Percentiles rank a stretch among this genome's conserved stretches.
These are phyloP conservation scores for Podilymbus podiceps DNA, from an alignment of 2,113 vertebrate genomes.

Conservation along the genomic window DNA sequence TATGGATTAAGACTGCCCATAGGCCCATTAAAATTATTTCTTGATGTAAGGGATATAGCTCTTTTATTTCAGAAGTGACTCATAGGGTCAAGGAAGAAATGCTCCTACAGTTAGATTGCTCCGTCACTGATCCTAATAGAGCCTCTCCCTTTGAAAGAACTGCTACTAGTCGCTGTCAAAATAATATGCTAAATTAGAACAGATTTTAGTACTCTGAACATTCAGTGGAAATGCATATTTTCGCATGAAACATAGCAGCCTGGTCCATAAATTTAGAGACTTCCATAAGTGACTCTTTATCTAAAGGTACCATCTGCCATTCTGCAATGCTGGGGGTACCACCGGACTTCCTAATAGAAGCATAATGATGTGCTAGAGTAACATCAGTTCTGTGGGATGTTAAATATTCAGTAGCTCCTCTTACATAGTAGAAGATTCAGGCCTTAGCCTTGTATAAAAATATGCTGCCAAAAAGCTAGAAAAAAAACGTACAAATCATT, in stretches of 20 bases:
- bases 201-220: not conserved
- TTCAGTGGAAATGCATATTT: not conserved
- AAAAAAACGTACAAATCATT: slow-evolving; percentile 45
- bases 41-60: not conserved
- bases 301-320: not conserved
- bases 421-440: not conserved
- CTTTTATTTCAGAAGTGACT: slow-evolving; percentile 14
- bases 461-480: slow-evolving; percentile 38
- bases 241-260: not conserved
- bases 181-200: not conserved
- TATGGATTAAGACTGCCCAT: not conserved
- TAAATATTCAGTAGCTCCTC: slow-evolving; percentile 44
- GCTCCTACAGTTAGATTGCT: not conserved
- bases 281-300: not conserved
- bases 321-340: not conserved
- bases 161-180: not conserved
- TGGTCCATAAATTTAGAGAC: not conserved
- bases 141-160: not conserved
- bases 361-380: not conserved
- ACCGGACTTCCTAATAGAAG: not conserved
- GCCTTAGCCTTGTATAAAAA: slow-evolving; percentile 26
- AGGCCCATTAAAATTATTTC: slow-evolving; percentile 10
- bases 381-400: not conserved
- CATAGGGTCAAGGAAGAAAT: not conserved
- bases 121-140: not conserved